Conservation (phyloP, 2,888 invertebrate species). For the Coelopa pilipes region DNA sequence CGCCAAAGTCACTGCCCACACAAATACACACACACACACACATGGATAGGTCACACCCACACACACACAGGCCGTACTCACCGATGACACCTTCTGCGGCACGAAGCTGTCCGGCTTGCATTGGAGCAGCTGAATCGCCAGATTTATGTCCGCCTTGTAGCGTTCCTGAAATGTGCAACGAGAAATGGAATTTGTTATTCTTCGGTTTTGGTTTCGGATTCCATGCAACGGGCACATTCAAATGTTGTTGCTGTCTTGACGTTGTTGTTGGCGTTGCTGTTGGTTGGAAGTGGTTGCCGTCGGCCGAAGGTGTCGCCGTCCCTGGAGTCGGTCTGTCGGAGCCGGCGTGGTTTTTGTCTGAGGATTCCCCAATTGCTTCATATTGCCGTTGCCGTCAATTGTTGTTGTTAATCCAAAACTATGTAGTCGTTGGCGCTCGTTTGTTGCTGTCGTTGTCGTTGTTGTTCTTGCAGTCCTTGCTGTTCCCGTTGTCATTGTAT, state of each 20-base stretch:
- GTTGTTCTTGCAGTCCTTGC: no score
- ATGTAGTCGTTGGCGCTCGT: no score
- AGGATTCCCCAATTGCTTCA: no score
- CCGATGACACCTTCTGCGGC: constrained; percentile 88
- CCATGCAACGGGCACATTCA: background rate
- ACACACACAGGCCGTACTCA: constrained; percentile 68
- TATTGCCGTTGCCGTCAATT: no score
- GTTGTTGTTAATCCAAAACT: no score
- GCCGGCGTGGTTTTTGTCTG: no score
- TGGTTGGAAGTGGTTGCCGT: no score
- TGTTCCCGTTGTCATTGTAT: no score
- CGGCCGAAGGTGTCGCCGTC: no score
- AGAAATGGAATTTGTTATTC: constrained; percentile 13
- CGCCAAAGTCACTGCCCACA: background rate
- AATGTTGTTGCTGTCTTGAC: background rate
- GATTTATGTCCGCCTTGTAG: constrained; percentile 91
- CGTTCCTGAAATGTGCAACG: constrained; percentile 78
- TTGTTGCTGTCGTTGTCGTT: no score
- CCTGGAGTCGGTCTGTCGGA: no score
- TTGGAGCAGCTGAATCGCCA: constrained; percentile 92
- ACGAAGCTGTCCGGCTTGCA: constrained; percentile 96
- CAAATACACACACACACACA: background rate
- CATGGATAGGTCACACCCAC: background rate
- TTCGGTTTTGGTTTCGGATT: background rate
- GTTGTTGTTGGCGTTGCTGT: no score